Percentiles rank a stretch among this genome's conserved stretches.
These are phyloP conservation scores for Psephotus haematonotus DNA, from an alignment of 2,113 vertebrate species.

Conservation along the genomic window DNA sequence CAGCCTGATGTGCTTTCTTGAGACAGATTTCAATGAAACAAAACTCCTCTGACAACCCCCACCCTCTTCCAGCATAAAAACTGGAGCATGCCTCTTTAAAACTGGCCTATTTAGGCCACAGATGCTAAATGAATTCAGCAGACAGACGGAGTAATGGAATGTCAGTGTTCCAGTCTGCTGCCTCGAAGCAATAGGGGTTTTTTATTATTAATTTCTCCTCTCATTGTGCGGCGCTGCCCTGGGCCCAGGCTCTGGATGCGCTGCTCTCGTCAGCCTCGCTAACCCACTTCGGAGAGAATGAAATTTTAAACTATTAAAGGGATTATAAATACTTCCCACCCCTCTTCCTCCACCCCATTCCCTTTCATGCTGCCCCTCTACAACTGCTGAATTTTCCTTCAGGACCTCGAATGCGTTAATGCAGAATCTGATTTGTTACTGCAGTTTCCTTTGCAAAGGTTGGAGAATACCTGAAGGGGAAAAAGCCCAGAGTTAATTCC, in stretches of 20 bases:
- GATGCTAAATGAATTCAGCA: constrained; percentile 79
- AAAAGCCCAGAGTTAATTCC: constrained; percentile 48
- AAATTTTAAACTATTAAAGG: constrained; percentile 74
- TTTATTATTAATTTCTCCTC: constrained; percentile 75
- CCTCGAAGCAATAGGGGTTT: constrained; percentile 69
- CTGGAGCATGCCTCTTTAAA: constrained; percentile 70
- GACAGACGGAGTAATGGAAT: constrained; percentile 77
- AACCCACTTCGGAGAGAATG: constrained; percentile 75
- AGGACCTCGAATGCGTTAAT: constrained; percentile 44
- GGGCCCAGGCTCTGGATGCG: constrained; percentile 67
- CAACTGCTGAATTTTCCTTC: constrained; percentile 61
- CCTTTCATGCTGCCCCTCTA: constrained; percentile 49
- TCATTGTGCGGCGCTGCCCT: constrained; percentile 73
- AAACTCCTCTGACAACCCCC: constrained; percentile 35
- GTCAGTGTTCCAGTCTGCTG: constrained; percentile 77
- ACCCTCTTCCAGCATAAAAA: constrained; percentile 28
- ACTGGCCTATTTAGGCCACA: constrained; percentile 74
- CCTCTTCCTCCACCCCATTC: constrained; percentile 10
- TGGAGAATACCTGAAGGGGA: constrained; percentile 39
- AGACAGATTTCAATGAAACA: background rate
- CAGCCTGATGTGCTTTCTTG: background rate
- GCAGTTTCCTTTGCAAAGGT: constrained; percentile 42
- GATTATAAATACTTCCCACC: constrained; percentile 67
- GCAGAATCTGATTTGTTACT: constrained; percentile 57
- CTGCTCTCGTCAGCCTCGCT: constrained; percentile 63